Percentiles rank a stretch among this genome's conserved stretches.
Conservation (phyloP, 2,113 vertebrate genomes). For the Mohoua ochrocephala region DNA sequence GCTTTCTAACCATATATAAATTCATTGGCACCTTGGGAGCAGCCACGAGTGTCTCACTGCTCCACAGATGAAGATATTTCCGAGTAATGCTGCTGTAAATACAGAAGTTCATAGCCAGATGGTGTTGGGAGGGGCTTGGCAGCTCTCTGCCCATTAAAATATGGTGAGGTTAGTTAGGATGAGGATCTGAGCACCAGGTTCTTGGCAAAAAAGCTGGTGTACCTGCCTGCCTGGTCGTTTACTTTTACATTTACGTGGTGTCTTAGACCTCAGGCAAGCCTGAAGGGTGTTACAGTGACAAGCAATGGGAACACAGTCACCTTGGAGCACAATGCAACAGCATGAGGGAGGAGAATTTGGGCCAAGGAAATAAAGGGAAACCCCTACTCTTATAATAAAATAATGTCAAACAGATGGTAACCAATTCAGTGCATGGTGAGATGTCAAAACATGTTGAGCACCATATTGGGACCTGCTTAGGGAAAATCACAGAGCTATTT, state of each 20-base stretch:
- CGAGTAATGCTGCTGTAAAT: neutral
- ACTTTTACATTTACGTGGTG: neutral
- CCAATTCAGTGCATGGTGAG: neutral
- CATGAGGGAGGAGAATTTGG: neutral
- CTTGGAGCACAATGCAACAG: neutral
- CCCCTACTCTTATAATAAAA: neutral
- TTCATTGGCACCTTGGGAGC: neutral
- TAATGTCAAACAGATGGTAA: neutral
- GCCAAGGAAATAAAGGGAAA: neutral
- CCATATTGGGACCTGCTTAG: neutral
- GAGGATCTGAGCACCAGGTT: neutral
- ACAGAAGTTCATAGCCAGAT: neutral
- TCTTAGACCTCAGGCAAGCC: neutral
- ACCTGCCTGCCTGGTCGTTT: neutral
- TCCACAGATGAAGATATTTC: neutral
- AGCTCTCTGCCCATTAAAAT: neutral
- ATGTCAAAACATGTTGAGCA: slow-evolving; percentile 9
- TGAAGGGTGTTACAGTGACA: neutral
- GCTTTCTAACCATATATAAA: neutral
- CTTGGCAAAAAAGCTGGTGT: neutral
- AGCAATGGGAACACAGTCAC: neutral
- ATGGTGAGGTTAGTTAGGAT: neutral
- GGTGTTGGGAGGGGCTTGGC: neutral
- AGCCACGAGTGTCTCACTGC: neutral
- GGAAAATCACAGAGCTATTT: neutral